Conservation (phyloP, 2,797 vertebrate species). For the Danio albolineatus region DNA sequence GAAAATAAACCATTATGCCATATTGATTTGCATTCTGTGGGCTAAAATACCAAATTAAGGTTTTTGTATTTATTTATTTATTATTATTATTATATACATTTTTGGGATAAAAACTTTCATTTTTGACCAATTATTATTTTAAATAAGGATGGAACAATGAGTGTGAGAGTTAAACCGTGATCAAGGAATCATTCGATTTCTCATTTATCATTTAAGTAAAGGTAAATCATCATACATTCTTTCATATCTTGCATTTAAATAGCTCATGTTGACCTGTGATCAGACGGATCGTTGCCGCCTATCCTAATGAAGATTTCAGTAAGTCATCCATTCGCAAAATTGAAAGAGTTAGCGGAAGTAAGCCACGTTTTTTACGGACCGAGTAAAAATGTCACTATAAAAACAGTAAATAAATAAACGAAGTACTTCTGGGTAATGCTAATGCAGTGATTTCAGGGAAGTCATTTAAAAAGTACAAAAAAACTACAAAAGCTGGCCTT, state of each 20-base stretch:
- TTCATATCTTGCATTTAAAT: neutral
- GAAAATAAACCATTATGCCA: too few species aligned
- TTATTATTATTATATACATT: too few species aligned
- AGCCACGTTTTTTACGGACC: neutral
- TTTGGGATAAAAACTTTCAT: too few species aligned
- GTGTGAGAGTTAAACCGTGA: constrained; percentile 45
- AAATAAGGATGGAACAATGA: constrained; percentile 30
- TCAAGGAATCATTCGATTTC: neutral
- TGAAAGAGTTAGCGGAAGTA: constrained; percentile 7
- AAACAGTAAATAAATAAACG: constrained; percentile 11
- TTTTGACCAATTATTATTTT: neutral
- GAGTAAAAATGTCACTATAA: constrained; percentile 1
- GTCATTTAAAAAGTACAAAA: neutral
- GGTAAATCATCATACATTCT: neutral
- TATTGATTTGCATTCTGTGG: too few species aligned
- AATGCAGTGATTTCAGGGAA: constrained; percentile 1
- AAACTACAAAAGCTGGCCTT: neutral
- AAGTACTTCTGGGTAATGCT: constrained; percentile 3
- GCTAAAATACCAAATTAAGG: too few species aligned
- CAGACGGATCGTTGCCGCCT: neutral
- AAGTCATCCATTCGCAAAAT: neutral
- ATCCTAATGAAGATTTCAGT: constrained; percentile 5
- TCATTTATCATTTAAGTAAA: constrained; percentile 9
- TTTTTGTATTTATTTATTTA: too few species aligned
- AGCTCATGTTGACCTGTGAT: neutral